Conservation (phyloP, 2,113 vertebrate genomes). For the Chiloscyllium plagiosum region DNA sequence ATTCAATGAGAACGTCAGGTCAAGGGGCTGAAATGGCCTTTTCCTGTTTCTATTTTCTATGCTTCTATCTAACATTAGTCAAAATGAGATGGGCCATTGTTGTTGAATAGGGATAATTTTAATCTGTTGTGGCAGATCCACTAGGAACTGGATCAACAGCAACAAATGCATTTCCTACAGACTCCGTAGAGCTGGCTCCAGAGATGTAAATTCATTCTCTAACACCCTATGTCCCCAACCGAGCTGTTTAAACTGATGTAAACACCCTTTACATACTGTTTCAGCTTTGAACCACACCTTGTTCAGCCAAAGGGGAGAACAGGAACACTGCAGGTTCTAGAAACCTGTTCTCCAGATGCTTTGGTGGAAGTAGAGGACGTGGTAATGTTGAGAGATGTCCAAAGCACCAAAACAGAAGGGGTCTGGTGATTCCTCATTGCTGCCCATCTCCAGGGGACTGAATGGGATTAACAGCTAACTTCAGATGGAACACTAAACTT, state of each 20-base stretch:
- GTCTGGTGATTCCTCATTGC: neutral
- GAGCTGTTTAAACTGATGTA: neutral
- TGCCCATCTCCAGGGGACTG: neutral
- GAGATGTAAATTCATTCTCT: neutral
- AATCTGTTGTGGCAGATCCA: neutral
- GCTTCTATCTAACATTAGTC: too few species aligned
- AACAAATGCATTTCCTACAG: neutral
- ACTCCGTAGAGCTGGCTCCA: neutral
- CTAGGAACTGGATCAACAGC: neutral
- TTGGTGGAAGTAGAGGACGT: neutral
- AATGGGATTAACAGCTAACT: neutral
- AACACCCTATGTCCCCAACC: neutral
- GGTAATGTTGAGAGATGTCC: neutral
- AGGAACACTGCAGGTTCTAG: neutral
- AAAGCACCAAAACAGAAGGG: neutral
- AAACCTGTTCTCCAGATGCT: neutral
- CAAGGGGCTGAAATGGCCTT: too few species aligned
- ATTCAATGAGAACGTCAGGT: too few species aligned
- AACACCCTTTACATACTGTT: neutral
- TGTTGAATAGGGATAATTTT: neutral
- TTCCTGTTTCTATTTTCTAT: too few species aligned
- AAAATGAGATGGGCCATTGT: neutral
- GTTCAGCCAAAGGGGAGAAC: too few species aligned
- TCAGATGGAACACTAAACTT: neutral
- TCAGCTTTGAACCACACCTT: too few species aligned